phyloP scores from a whole-genome alignment of 2,888 invertebrate species.

The Nematopogon swammerdamellus region DNA sequence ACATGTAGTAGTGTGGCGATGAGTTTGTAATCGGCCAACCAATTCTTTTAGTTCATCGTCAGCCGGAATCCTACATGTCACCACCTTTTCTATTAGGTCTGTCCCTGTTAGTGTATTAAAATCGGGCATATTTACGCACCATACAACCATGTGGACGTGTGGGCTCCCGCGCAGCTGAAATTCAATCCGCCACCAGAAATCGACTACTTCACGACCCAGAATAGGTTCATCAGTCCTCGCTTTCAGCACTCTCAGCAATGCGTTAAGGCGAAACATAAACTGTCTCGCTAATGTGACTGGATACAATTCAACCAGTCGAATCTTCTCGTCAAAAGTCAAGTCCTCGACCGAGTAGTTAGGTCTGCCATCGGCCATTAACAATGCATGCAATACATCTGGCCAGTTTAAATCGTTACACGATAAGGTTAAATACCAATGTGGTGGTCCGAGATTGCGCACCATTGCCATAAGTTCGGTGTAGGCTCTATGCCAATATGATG shows the following conservation, averaged over 20 bases:
- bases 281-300: constrained; percentile 4
- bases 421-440: constrained; percentile 9
- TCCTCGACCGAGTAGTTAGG: constrained; percentile 1
- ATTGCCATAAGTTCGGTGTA: constrained; percentile 3
- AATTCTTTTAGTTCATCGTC: too few relatives aligned
- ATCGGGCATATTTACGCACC: constrained; percentile 1
- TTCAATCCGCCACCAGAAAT: not conserved
- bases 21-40: too few relatives aligned
- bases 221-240: not conserved
- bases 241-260: not conserved
- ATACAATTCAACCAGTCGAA: constrained; percentile 1
- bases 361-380: constrained; percentile 14
- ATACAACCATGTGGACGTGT: constrained; percentile 6
- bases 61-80: too few relatives aligned
- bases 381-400: constrained; percentile 14
- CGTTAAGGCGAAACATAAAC: constrained; percentile 3
- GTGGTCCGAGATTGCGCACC: constrained; percentile 4
- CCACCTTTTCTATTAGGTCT: too few relatives aligned
- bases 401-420: constrained; percentile 16
- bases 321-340: not conserved
- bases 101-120: too few relatives aligned
- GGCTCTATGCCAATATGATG: constrained; percentile 5
- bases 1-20: too few relatives aligned
- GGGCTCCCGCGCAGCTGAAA: constrained; percentile 6
- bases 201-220: not conserved